Evolutionary conservation across 2,113 vertebrate genomes (phyloP).

Genomic region (rat (Rattus norvegicus)): GRCr8 NC_086033.1:7512001-7512500

Average conservation of each 20-base stretch:
- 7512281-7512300: neutral
- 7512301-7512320: too few species aligned
- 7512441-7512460: neutral
- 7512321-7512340: neutral
- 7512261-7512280: neutral
- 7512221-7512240: neutral
- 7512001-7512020: neutral
- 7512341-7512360: fast-evolving
- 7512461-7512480: neutral
- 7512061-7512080: neutral
- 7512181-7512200: neutral
- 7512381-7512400: neutral
- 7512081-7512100: neutral
- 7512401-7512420: neutral
- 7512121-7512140: neutral
- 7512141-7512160: too few species aligned
- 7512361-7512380: fast-evolving
- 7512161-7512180: neutral
- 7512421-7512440: neutral
- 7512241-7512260: neutral
- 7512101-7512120: neutral
- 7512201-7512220: neutral
- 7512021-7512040: neutral
- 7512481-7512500: too few species aligned
- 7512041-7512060: too few species aligned